Percentiles rank a stretch among this genome's conserved stretches.
These are phyloP conservation scores for Lomographa bimaculata DNA, from an alignment of 2,888 invertebrate genomes.

Conservation along the genomic window DNA sequence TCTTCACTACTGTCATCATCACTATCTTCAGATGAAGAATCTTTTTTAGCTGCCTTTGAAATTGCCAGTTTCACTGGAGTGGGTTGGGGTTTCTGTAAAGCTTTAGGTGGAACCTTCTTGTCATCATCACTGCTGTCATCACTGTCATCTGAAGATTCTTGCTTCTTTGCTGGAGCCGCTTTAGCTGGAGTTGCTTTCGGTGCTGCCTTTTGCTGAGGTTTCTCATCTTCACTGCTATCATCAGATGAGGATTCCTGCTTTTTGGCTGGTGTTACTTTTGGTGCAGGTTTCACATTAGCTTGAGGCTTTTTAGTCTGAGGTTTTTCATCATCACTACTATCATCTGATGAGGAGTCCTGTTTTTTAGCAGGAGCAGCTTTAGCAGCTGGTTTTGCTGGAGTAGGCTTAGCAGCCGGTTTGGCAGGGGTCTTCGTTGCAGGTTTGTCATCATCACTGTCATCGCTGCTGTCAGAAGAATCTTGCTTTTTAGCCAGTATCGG, in stretches of 20 bases:
- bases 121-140: conserved; percentile 60
- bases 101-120: conserved; percentile 40
- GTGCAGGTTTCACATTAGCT: conserved; percentile 17
- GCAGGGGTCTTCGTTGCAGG: conserved; percentile 16
- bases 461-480: conserved; percentile 44
- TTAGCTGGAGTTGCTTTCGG: conserved; percentile 29
- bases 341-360: conserved; percentile 35
- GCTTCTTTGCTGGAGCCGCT: conserved; percentile 45
- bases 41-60: conserved; percentile 31
- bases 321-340: conserved; percentile 45
- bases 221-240: conserved; percentile 61
- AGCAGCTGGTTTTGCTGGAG: conserved; percentile 21
- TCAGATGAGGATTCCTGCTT: conserved; percentile 52
- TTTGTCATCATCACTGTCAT: conserved; percentile 22
- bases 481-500: conserved; percentile 33
- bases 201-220: conserved; percentile 29
- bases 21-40: conserved; percentile 60
- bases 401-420: conserved; percentile 24
- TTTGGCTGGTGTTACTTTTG: conserved; percentile 34
- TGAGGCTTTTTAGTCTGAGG: conserved; percentile 27
- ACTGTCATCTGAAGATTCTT: conserved; percentile 61
- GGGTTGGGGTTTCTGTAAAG: conserved; percentile 35
- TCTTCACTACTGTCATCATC: conserved; percentile 55
- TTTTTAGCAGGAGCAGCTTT: conserved; percentile 37
- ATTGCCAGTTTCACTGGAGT: conserved; percentile 40